These are phyloP conservation scores for Hymenopus coronatus DNA, from an alignment of 2,888 invertebrate species.

Conservation along the genomic window DNA sequence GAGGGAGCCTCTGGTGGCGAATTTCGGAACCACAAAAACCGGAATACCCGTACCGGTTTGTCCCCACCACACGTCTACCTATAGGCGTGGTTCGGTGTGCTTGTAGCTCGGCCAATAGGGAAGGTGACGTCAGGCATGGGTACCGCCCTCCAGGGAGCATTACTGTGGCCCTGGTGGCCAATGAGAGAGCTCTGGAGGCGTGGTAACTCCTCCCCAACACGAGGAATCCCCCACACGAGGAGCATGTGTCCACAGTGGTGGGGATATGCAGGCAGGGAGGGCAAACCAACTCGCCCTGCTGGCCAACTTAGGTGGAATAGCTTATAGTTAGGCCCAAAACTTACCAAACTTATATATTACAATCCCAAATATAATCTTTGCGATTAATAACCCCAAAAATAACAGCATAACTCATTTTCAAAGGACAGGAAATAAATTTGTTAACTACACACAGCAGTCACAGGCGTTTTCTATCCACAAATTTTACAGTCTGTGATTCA, in stretches of 20 bases:
- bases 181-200: neutral
- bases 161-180: neutral
- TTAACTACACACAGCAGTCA: no score
- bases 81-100: neutral
- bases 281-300: neutral
- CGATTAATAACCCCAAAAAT: no score
- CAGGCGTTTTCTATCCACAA: no score
- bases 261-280: neutral
- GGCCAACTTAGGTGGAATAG: neutral
- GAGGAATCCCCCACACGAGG: neutral
- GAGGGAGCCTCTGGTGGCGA: constrained; percentile 33
- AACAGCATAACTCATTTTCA: no score
- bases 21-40: constrained; percentile 29
- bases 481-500: no score
- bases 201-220: neutral
- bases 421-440: no score
- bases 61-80: neutral
- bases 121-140: neutral
- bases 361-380: neutral
- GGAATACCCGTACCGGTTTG: constrained; percentile 9
- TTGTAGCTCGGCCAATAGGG: neutral
- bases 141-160: neutral
- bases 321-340: neutral
- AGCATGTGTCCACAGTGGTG: neutral
- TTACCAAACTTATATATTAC: no score